Evolutionary conservation across 2,113 vertebrate genomes (phyloP).

Genomic region (Burhinus bistriatus): DNA sequence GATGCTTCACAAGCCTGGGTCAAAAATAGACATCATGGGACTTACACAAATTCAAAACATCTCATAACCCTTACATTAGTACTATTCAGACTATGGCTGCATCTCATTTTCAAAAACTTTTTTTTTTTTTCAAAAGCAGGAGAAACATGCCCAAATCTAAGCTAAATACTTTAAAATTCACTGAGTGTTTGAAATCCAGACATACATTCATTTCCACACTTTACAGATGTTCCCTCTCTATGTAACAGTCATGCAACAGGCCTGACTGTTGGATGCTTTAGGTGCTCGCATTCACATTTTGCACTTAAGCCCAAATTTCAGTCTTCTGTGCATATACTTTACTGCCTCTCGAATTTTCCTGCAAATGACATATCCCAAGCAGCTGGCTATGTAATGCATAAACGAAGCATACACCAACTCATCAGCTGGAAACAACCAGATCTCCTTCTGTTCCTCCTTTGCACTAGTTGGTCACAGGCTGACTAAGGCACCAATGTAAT

Average conservation of each 20-base stretch:
- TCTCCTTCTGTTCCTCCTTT: constrained; percentile 56
- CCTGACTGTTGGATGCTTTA: background rate
- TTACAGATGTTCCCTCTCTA: constrained; percentile 31
- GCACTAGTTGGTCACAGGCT: constrained; percentile 26
- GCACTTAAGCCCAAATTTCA: constrained; percentile 30
- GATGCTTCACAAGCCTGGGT: background rate
- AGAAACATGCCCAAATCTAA: background rate
- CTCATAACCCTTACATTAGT: background rate
- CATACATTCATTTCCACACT: background rate
- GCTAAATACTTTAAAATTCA: constrained; percentile 13
- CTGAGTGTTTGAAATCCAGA: constrained; percentile 1
- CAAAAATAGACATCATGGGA: background rate
- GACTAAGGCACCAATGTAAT: background rate
- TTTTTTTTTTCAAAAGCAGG: background rate
- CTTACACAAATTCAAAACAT: background rate
- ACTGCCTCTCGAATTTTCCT: constrained; percentile 10
- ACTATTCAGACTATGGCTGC: background rate
- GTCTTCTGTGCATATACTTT: constrained; percentile 23
- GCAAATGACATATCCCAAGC: constrained; percentile 41
- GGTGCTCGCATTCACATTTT: constrained; percentile 9
- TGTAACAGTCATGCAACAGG: background rate
- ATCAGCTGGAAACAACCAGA: constrained; percentile 54
- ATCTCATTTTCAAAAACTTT: background rate
- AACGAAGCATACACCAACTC: constrained; percentile 57
- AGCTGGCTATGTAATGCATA: constrained; percentile 50